Evolutionary conservation across 2,888 invertebrate genomes (phyloP), one percentile per base, ranked within the genome.

Genomic region (Oxycera nigricornis): DNA sequence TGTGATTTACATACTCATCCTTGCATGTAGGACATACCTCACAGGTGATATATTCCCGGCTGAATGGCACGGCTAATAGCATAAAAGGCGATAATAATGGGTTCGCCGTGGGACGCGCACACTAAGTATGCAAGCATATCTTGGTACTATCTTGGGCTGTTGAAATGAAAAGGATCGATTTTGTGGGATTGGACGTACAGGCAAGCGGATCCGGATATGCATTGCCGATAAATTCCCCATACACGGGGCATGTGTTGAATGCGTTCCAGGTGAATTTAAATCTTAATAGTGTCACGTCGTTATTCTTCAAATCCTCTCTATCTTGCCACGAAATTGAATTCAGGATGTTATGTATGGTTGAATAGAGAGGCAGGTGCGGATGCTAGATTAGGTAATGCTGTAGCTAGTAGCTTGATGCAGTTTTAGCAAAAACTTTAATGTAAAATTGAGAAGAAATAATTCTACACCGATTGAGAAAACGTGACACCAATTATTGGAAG

Each of bases 261-360:
- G n/a, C 59, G 30, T 59, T 28, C 59, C 11, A n/a, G 11, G n/a
- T 22, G 24, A 7, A 59, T 26, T 59, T 28, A 26, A 20, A 59
- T 26, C 59, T 59, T 59, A 28, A 59, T 59, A n/a, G 59, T 59
- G 59, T 59, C 59, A 59, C 59, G 59, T 59, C 59, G 59, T 59
- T 28, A 46, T 2, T 59, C n/a, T 59, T 30, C 17, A 24, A 59
- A 59, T 59, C 28, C 59, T 26, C 4, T 22, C 17, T 28, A n/a
- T 7, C 2, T 6, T 30, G 28, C 2, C 3, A n/a, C 7, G 26
- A 59, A 59, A 59, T 59, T 59, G 59, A 59, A 59, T 59, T 59
- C 17, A 2, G 11, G 1, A 55, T 14, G 3, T 14, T 35, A 35
- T 46, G 46, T 7, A 46, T 7, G 17, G 46, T 46, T 46, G 3